Evolutionary conservation across 2,888 invertebrate genomes (phyloP).

Genomic region (Lasioglossum leucozonium): DNA sequence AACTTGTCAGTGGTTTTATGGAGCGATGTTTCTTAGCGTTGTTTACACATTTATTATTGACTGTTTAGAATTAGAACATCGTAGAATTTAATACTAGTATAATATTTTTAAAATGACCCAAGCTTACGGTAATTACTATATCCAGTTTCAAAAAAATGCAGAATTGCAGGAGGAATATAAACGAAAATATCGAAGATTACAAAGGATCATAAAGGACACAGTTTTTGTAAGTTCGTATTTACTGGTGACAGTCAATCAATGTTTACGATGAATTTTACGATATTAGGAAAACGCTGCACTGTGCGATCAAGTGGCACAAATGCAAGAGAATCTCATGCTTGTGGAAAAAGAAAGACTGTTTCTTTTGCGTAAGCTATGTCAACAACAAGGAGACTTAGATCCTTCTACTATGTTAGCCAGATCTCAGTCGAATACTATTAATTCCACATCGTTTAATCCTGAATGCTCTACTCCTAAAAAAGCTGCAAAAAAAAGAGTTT

Average conservation of each 20-base stretch:
- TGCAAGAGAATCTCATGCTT: conserved; percentile 92
- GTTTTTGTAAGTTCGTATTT: conserved; percentile 87
- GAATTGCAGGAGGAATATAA: conserved; percentile 86
- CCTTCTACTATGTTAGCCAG: conserved; percentile 71
- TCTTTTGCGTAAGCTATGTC: conserved; percentile 91
- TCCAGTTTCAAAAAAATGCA: conserved; percentile 78
- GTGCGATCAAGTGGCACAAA: conserved; percentile 94
- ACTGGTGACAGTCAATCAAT: background rate
- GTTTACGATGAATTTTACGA: conserved; percentile 27
- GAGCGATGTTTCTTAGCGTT: background rate
- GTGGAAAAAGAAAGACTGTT: conserved; percentile 94
- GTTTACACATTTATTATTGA: background rate
- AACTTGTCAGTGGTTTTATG: background rate
- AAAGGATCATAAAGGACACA: conserved; percentile 88
- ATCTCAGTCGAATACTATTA: conserved; percentile 75
- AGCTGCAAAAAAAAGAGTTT: conserved; percentile 77
- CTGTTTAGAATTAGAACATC: conserved; percentile 6
- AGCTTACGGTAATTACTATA: conserved; percentile 78
- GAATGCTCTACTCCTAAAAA: conserved; percentile 79
- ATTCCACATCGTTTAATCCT: conserved; percentile 69
- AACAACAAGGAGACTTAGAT: conserved; percentile 85
- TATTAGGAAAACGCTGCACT: conserved; percentile 92
- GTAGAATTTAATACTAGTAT: background rate
- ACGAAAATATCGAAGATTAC: conserved; percentile 88
- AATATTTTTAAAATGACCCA: conserved; percentile 75